Evolutionary conservation across 2,888 invertebrate genomes (phyloP).

Genomic region (Sinhomidia bicolor): DNA sequence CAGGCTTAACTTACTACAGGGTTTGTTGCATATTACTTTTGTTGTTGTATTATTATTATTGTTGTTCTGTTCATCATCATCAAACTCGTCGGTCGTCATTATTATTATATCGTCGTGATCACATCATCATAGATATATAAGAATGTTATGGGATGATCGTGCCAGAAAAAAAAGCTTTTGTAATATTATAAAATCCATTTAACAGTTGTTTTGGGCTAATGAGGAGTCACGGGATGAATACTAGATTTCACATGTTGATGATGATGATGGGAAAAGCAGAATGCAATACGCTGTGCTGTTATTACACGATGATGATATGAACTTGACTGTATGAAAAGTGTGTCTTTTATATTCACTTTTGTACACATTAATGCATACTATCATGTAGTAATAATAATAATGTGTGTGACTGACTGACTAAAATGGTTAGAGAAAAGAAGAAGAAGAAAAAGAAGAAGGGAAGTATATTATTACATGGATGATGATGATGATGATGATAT

Average conservation of each 20-base stretch:
- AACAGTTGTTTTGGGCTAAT: slow-evolving; percentile 69
- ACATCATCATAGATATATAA: slow-evolving; percentile 53
- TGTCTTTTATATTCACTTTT: not conserved
- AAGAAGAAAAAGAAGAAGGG: slow-evolving; percentile 14
- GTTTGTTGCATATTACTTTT: slow-evolving; percentile 57
- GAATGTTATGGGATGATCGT: slow-evolving; percentile 55
- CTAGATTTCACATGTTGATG: slow-evolving; percentile 37
- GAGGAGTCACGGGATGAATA: slow-evolving; percentile 69
- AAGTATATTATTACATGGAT: slow-evolving; percentile 50
- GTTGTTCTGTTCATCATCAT: slow-evolving; percentile 28
- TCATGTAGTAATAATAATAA: slow-evolving; percentile 9
- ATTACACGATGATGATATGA: not conserved
- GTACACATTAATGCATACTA: slow-evolving; percentile 19
- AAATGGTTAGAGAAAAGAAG: slow-evolving; percentile 32
- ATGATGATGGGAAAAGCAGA: slow-evolving; percentile 27
- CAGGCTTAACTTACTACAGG: not conserved
- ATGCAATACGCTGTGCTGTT: not conserved
- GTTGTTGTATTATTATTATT: too few relatives aligned
- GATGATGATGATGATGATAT: slow-evolving; percentile 54
- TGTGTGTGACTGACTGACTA: slow-evolving; percentile 22
- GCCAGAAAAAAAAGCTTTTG: slow-evolving; percentile 46
- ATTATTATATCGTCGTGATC: slow-evolving; percentile 47
- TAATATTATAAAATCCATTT: slow-evolving; percentile 65
- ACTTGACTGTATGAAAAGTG: slow-evolving; percentile 46
- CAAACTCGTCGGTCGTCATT: slow-evolving; percentile 12